Evolutionary conservation across 2,888 invertebrate genomes (phyloP).

Genomic region (Drosophila koepferae): DNA sequence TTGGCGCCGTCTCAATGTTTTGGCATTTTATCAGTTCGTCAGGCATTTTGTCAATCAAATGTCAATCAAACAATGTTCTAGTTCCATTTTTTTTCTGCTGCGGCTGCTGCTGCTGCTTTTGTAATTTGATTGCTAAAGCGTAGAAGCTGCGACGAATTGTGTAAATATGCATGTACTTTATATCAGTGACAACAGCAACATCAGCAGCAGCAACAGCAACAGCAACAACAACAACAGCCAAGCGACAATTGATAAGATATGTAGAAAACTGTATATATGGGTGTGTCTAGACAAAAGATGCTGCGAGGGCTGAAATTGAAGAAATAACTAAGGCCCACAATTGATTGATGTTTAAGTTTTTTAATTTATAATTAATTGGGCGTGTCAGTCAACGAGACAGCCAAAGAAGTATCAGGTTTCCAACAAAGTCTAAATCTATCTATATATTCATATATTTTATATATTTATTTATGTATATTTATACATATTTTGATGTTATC

Average conservation of each 20-base stretch:
- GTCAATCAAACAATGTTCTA: slow-evolving; percentile 73
- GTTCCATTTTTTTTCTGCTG: slow-evolving; percentile 48
- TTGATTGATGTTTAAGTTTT: not conserved
- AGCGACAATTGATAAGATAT: slow-evolving; percentile 61
- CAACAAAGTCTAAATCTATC: not conserved
- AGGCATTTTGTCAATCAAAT: slow-evolving; percentile 72
- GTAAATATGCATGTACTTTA: slow-evolving; percentile 77
- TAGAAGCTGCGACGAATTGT: slow-evolving; percentile 77
- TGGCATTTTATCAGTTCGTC: slow-evolving; percentile 55
- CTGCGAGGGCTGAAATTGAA: slow-evolving; percentile 49
- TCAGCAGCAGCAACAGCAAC: not conserved
- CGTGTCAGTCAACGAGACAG: not conserved
- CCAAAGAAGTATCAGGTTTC: not conserved
- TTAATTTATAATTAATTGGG: slow-evolving; percentile 1
- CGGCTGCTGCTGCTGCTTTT: slow-evolving; percentile 56
- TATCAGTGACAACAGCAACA: slow-evolving; percentile 56
- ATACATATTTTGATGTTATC: too few relatives aligned
- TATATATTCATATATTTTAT: not conserved
- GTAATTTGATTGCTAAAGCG: slow-evolving; percentile 80
- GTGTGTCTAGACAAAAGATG: slow-evolving; percentile 20
- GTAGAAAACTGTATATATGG: slow-evolving; percentile 37
- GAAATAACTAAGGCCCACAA: not conserved
- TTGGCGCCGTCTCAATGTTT: slow-evolving; percentile 57
- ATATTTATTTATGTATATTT: not conserved
- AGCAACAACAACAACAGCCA: slow-evolving; percentile 16